Base-by-base conservation (phyloP, 2,113 vertebrate genomes). In the Campylomormyrus tamandua region DNA sequence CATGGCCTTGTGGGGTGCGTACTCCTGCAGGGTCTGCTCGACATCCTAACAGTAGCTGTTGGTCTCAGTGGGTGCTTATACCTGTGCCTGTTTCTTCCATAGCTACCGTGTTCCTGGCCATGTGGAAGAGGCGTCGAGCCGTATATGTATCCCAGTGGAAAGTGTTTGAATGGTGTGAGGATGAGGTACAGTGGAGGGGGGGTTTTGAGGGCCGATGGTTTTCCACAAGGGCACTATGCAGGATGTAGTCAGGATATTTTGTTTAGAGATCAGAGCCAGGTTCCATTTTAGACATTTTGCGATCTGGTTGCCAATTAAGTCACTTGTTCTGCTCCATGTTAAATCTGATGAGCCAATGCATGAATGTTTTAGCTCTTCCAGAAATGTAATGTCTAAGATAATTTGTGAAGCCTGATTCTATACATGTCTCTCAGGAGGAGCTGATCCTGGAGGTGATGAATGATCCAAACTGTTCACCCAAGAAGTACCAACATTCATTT, bases 1-100 rank as follows among this genome's bases (percentile, higher is more conserved):
- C 92, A 99, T 99, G 98, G 97, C 98, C 0, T 87, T 99, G 89
- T 99, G 98, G 98, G 98, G 98, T 99, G 94, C 95, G 97, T 96
- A 19, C 19, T 13, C 62, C 11, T 9, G 52, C 70, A 9, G 21
- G 27, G 7, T 27, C 11, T 46, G 17, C 15, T 17, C 10, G 10
- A 56, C 24, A 10, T 77, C 8, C 21, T 89, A 19, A 53, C 62
- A 10, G 80, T 46, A 46, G 8, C 42, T 35, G 85, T 15, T 85
- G 49, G 17, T 13, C 11, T 62, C 31, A 6, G 35, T 11, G 87
- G 39, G 9, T 35, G 31, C 53, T 66, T 3, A 39, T 8, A 2
- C 48, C 1, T 90, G 62, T 87, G 83, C 21, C 15, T 17, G 50
- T 42, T 91, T 13, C 24, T 91, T 91, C 90, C 21, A 3, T 91